Percentiles rank a stretch among this genome's conserved stretches.
These are phyloP conservation scores for Microtus montanus DNA, from an alignment of 2,113 vertebrate species.

Conservation along the genomic window DNA sequence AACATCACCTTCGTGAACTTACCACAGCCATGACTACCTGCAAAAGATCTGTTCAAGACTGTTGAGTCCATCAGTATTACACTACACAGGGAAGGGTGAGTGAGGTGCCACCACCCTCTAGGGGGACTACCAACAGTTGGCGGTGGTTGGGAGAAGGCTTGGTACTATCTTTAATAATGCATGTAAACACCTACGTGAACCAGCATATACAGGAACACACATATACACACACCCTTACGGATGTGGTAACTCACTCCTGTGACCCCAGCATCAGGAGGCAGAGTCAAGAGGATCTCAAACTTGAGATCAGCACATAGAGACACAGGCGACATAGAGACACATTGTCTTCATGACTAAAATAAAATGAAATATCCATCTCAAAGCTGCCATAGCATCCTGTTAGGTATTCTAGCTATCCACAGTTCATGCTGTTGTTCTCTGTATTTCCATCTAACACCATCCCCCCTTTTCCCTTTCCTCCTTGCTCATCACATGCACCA, in stretches of 20 bases:
- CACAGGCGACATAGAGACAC: background rate
- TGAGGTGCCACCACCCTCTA: background rate
- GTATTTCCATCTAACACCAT: background rate
- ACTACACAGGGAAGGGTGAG: background rate
- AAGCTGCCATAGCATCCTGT: background rate
- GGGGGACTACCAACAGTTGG: background rate
- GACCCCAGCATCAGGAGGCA: background rate
- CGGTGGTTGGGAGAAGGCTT: background rate
- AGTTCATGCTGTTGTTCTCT: background rate
- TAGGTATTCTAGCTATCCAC: background rate
- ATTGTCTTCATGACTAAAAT: background rate
- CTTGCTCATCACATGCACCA: accelerated
- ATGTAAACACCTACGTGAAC: background rate
- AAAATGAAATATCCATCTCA: background rate
- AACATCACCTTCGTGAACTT: background rate
- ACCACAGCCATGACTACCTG: background rate
- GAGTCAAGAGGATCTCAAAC: background rate
- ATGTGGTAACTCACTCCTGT: background rate
- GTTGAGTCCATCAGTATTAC: background rate
- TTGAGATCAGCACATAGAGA: background rate
- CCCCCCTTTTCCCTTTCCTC: background rate
- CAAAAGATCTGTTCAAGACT: background rate
- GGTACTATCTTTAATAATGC: background rate
- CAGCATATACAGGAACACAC: background rate
- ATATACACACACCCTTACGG: background rate